Evolutionary conservation across 37 sponge, comb jelly and placozoan species (phyloP), one percentile per base, ranked within the genome.

Genomic region (Hexactinellida sp.): DNA sequence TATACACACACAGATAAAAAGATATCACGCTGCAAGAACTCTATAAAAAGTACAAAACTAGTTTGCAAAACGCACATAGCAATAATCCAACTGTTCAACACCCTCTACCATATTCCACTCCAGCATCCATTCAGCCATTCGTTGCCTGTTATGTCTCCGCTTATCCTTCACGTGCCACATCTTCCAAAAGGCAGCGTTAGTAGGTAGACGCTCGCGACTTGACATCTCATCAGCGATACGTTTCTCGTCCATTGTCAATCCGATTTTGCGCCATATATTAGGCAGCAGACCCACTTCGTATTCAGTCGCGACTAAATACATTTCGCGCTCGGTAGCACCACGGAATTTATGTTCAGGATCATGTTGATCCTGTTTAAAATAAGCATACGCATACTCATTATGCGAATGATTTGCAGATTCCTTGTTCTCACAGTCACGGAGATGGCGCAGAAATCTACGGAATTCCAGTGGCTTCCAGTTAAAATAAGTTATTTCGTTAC

Each of bases 111-210:
- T 63, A n/a, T 63, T 63, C 76, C 76, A 63, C 13, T 63, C 76
- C 76, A 63, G 34, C 76, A 63, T 63, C 28, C 30, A 63, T n/a
- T 63, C 76, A n/a, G 76, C 76, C 76, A 63, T 63, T 23, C 76
- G 21, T 28, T 63, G 76, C 30, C 76, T 10, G 13, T n/a, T 25
- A 23, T 63, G 21, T 23, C 76, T 10, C 3, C 76, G 76, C 13
- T 63, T 63, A 63, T 63, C 30, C 34, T 63, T 63, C 76, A 63
- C 13, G 5, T 63, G 76, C 76, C 76, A 63, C 19, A 63, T 21
- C 34, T 63, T 63, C 76, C 76, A 63, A 10, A 32, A 10, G 34
- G 76, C 76, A 63, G 76, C 76, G 76, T 5, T 63, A 7, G 76
- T 63, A 10, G 76, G 76, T 7, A 63, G 76, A 32, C 30, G 25